Percentiles rank a stretch among this genome's conserved stretches.
Conservation (phyloP, 2,113 vertebrate species). For the Alaudala cheleensis region DNA sequence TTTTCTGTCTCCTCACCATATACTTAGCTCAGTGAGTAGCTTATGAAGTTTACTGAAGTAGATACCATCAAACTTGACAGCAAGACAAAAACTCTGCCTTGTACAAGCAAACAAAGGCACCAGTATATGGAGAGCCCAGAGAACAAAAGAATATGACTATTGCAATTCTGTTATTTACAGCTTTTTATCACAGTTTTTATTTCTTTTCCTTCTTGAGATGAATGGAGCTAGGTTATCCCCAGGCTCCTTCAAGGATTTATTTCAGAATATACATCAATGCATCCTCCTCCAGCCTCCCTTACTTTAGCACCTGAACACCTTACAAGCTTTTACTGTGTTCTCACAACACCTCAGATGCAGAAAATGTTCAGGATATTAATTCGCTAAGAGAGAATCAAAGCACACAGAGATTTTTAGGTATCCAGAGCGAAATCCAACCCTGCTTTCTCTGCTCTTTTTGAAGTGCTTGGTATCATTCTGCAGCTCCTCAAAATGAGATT, state of each 20-base stretch:
- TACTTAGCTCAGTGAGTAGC: slow-evolving; percentile 44
- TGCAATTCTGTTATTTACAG: slow-evolving; percentile 40
- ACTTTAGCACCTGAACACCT: background rate
- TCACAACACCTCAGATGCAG: background rate
- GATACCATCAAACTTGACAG: slow-evolving; percentile 26
- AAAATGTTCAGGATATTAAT: background rate
- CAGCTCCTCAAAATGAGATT: background rate
- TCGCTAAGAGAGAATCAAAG: background rate
- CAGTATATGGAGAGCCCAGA: background rate
- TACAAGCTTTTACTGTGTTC: background rate
- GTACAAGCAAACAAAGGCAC: slow-evolving; percentile 3
- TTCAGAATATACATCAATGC: background rate
- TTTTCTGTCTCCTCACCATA: slow-evolving; percentile 20
- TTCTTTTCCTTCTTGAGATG: background rate
- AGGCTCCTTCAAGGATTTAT: background rate
- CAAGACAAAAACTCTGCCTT: slow-evolving; percentile 16
- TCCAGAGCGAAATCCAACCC: background rate
- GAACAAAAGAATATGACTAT: slow-evolving; percentile 18
- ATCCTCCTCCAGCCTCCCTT: background rate
- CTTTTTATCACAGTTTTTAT: slow-evolving; percentile 23
- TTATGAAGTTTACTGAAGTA: slow-evolving; percentile 34
- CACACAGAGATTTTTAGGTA: background rate
- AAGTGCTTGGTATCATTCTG: background rate
- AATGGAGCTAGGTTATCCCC: background rate
- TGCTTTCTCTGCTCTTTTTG: background rate